Conservation (phyloP, 2,113 vertebrate genomes). For the Pithys albifrons region DNA sequence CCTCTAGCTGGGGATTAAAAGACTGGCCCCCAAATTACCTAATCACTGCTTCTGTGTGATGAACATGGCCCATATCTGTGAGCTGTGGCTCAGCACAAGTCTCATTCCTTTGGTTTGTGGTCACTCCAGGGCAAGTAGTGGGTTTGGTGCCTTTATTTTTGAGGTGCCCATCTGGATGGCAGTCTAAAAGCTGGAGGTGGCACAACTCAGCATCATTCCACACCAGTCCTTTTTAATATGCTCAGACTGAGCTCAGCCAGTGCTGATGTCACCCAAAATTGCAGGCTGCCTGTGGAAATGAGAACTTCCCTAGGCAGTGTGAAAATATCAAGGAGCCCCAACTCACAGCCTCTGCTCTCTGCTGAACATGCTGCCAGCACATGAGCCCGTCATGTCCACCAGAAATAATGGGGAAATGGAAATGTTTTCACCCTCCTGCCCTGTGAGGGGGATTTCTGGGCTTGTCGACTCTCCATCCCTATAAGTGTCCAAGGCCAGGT, state of each 20-base stretch:
- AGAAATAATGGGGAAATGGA: neutral
- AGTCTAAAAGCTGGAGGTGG: neutral
- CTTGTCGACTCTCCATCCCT: neutral
- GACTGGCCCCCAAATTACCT: conserved; percentile 20
- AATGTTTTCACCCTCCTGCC: neutral
- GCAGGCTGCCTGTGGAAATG: neutral
- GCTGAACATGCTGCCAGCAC: neutral
- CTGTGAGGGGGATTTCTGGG: neutral
- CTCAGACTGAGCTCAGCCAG: neutral
- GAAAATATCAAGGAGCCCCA: neutral
- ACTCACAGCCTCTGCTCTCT: neutral
- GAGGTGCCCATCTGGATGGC: neutral
- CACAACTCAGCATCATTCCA: neutral
- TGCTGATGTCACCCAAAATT: neutral
- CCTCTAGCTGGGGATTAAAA: neutral
- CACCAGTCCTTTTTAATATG: neutral
- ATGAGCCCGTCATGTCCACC: neutral
- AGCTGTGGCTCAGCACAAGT: neutral
- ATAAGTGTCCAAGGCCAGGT: neutral
- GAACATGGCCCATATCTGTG: neutral
- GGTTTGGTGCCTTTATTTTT: neutral
- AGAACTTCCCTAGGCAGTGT: neutral
- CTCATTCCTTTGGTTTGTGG: neutral
- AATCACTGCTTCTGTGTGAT: neutral
- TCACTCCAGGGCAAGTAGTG: fast-evolving